Percentiles rank a stretch among this genome's conserved stretches.
These are phyloP conservation scores for Polyergus mexicanus DNA, from an alignment of 1,140 invertebrate species.

Conservation along the genomic window DNA sequence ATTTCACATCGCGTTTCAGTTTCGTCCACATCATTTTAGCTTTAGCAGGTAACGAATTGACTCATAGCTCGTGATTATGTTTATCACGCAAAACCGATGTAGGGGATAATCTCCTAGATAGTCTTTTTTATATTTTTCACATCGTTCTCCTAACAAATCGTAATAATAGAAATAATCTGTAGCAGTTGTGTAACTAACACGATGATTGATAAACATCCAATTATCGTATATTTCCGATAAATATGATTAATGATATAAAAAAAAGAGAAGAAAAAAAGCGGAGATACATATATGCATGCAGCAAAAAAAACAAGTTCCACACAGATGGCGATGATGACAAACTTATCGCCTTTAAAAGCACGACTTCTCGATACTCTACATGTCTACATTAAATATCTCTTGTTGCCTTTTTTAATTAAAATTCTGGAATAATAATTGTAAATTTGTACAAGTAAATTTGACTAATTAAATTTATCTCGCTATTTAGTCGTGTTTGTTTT, in stretches of 20 bases:
- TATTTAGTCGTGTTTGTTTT: not conserved
- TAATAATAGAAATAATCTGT: not conserved
- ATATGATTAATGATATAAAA: constrained; percentile 7
- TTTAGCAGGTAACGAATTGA: constrained; percentile 16
- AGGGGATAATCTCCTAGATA: constrained; percentile 39
- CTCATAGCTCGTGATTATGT: constrained; percentile 18
- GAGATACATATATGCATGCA: not conserved
- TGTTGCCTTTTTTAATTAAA: not conserved
- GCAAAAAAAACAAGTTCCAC: not conserved
- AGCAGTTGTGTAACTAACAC: constrained; percentile 12
- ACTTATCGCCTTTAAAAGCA: constrained; percentile 16
- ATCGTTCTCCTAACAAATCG: not conserved
- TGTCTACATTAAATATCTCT: not conserved
- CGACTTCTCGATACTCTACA: not conserved
- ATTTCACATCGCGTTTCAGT: constrained; percentile 22
- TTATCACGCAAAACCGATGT: constrained; percentile 18
- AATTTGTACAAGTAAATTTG: not conserved
- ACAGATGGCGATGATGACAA: not conserved
- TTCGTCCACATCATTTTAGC: constrained; percentile 11
- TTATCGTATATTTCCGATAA: not conserved
- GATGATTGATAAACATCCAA: not conserved
- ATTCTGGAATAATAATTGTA: not conserved
- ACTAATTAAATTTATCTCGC: not conserved
- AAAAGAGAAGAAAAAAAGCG: constrained; percentile 33
- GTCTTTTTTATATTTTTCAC: not conserved